Percentiles rank a stretch among this genome's conserved stretches.
Evolutionary conservation across 92 coral and sea anemone species (phyloP).

Genomic region (Palythoa grandis): DNA sequence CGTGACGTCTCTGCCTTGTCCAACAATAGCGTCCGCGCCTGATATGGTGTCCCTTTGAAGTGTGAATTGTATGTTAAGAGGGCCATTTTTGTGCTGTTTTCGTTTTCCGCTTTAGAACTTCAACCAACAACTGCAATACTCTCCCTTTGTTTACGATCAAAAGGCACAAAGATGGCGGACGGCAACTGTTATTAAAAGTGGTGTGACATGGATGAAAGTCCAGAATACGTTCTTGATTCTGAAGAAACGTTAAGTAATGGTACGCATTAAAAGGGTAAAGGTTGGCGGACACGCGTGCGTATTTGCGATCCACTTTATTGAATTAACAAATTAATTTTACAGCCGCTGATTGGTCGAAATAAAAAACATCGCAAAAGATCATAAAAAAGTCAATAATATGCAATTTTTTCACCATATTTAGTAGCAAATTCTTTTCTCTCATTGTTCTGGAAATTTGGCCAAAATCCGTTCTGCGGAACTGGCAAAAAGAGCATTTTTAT

Average conservation of each 20-base stretch:
- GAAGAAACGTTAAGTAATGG: neutral
- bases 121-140: too few species aligned
- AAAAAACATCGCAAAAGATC: constrained; percentile 1
- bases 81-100: too few species aligned
- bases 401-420: neutral
- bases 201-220: too few species aligned
- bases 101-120: too few species aligned
- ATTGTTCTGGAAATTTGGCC: constrained; percentile 6
- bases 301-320: neutral
- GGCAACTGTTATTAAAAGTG: too few species aligned
- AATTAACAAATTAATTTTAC: neutral
- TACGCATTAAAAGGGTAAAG: neutral
- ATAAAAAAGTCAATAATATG: neutral
- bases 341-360: constrained; percentile 23
- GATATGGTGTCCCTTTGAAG: too few species aligned
- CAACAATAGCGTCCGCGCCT: too few species aligned
- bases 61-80: too few species aligned
- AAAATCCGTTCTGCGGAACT: constrained; percentile 20
- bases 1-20: too few species aligned
- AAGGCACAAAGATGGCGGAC: too few species aligned
- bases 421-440: constrained; percentile 3
- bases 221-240: too few species aligned
- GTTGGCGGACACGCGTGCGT: neutral
- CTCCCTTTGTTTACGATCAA: too few species aligned
- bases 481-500: neutral